Conservation (phyloP, 2,888 invertebrate species). For the Leucophenga maculata region DNA sequence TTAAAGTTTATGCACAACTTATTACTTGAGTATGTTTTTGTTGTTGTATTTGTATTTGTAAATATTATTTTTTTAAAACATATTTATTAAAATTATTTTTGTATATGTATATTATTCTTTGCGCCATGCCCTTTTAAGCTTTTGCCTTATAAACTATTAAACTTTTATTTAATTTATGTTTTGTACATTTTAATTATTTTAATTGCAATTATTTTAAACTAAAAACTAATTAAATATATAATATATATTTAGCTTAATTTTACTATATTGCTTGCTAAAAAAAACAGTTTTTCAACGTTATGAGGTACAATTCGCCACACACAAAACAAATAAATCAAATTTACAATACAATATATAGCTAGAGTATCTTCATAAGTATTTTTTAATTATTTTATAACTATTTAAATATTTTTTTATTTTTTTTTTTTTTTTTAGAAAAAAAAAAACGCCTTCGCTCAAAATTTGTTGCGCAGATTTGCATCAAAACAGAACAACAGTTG, state of each 20-base stretch:
- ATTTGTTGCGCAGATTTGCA: constrained; percentile 61
- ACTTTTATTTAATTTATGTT: constrained; percentile 37
- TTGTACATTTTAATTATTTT: constrained; percentile 51
- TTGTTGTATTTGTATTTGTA: constrained; percentile 32
- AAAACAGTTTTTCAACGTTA: constrained; percentile 45
- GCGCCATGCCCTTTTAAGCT: constrained; percentile 60
- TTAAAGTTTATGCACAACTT: constrained; percentile 46
- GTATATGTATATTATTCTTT: constrained; percentile 35
- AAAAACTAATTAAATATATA: constrained; percentile 50
- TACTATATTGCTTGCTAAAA: constrained; percentile 35
- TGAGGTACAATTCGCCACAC: constrained; percentile 55
- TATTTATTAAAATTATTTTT: constrained; percentile 21
- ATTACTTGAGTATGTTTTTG: constrained; percentile 56
- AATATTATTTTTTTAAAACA: constrained; percentile 3
- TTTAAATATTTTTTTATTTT: constrained; percentile 1
- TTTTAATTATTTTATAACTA: constrained; percentile 19
- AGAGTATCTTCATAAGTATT: no score
- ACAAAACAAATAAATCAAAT: constrained; percentile 14
- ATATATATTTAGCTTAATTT: constrained; percentile 49
- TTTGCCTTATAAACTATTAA: constrained; percentile 35
- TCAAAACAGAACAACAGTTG: constrained; percentile 73
- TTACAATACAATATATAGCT: no score
- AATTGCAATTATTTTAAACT: constrained; percentile 33
- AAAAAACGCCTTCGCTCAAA: constrained; percentile 1
- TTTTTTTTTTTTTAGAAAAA: constrained; percentile 10